Evolutionary conservation across 2,888 invertebrate species (phyloP), one percentile per base, ranked within the genome.

Genomic region (Tetheella fluctuosa): DNA sequence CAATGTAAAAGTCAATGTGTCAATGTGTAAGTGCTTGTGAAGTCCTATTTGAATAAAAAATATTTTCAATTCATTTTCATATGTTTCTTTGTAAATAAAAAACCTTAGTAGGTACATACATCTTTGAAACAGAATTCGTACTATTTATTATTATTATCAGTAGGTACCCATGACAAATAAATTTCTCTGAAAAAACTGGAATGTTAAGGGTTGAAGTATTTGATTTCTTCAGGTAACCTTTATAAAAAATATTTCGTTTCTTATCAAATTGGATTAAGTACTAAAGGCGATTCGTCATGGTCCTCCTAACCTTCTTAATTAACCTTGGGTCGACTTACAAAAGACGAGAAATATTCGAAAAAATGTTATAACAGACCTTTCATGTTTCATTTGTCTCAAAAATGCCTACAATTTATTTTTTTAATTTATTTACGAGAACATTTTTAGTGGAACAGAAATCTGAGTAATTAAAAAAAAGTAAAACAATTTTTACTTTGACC

Each of bases 261-360:
- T 55, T 34, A 55, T 34, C 12, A 48, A 55, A 55, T 55, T 55
- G 34, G 55, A 34, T 55, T 6, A 55, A 37, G 37, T 20, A 10
- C 23, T 25, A 34, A 55, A 55, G 55, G 37, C 20, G 34, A 55
- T 34, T 34, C 55, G 17, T 48, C 48, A 48, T 48, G 48, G 48
- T 20, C n/a, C 20, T 6, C 53, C 15, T 23, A 53, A 53, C 25
- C 53, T n/a, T 58, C 37, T 70, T 66, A 64, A 73, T 68, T 68
- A 70, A 73, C 68, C 68, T 65, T 58, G 59, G 59, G 53, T 63
- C 65, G 63, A 64, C 54, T 63, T 70, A 56, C 37, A 37, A 34
- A 54, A 55, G 34, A 60, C 59, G 62, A 56, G 59, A 61, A 71
- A 71, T 66, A 61, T 63, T 30, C 63, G 55, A 55, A 59, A 56